A percentile compares a stretch with the other conserved stretches of the same genome.
phyloP scores from a whole-genome alignment of 2,113 vertebrate species.

The Crotalus horridus region DNA sequence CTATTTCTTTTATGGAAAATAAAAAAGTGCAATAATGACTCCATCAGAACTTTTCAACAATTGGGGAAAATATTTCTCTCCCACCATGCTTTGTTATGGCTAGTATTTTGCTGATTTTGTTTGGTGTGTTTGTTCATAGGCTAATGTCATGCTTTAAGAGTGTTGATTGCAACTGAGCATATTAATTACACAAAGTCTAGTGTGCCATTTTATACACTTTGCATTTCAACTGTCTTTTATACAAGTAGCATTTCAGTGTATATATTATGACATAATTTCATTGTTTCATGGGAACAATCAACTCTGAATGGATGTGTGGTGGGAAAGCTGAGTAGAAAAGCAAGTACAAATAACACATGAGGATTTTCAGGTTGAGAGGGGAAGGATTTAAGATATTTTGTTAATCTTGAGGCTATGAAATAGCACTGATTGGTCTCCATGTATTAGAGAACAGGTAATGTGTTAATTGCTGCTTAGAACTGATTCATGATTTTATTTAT shows the following conservation, averaged over 20 bases:
- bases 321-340: neutral
- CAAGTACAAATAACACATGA: neutral
- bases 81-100: neutral
- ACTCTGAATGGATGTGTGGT: neutral
- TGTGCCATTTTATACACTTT: neutral
- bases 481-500: neutral
- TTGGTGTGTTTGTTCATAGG: neutral
- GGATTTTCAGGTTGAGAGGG: slow-evolving; percentile 1
- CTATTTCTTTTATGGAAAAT: slow-evolving; percentile 16
- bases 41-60: slow-evolving; percentile 1
- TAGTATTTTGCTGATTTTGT: neutral
- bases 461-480: neutral
- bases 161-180: neutral
- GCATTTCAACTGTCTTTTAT: neutral
- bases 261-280: neutral
- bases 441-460: neutral
- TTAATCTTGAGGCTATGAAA: slow-evolving; percentile 16
- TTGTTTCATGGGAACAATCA: neutral
- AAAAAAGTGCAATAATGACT: neutral
- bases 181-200: neutral
- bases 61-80: neutral
- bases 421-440: slow-evolving; percentile 8
- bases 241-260: no score
- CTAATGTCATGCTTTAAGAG: neutral
- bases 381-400: neutral